Conservation (phyloP, 2,113 vertebrate species). For the Pithys albifrons region DNA sequence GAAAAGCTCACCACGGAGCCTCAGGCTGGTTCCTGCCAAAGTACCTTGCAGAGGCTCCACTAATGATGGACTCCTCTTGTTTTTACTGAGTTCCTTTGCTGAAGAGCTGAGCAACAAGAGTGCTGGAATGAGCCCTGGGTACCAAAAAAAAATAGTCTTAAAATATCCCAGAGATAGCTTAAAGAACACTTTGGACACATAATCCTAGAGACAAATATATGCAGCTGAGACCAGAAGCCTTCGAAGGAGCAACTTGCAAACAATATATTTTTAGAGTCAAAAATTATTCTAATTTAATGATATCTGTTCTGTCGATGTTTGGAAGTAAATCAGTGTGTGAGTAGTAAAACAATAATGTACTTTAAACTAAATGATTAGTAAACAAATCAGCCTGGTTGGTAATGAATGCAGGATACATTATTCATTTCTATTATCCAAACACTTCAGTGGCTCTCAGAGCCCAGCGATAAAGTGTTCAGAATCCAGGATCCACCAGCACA, state of each 20-base stretch:
- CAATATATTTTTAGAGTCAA: constrained; percentile 48
- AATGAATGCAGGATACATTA: constrained; percentile 58
- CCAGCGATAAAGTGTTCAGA: constrained; percentile 59
- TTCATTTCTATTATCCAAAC: constrained; percentile 66
- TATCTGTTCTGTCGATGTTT: constrained; percentile 43
- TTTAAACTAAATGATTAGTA: constrained; percentile 70
- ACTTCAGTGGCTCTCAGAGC: constrained; percentile 50
- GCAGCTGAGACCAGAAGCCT: not conserved
- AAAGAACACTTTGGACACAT: not conserved
- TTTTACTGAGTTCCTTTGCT: not conserved
- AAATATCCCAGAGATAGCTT: not conserved
- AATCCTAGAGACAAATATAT: not conserved
- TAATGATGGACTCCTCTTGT: not conserved
- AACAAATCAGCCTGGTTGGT: constrained; percentile 68
- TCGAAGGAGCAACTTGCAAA: constrained; percentile 26
- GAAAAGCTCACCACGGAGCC: not conserved
- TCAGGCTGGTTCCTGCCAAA: not conserved
- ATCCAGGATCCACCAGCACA: constrained; percentile 21
- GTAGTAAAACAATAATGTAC: constrained; percentile 67
- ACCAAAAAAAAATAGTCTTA: not conserved
- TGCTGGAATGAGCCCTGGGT: not conserved
- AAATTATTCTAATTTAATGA: constrained; percentile 56
- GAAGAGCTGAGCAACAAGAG: not conserved
- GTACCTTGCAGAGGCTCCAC: not conserved
- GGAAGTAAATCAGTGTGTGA: constrained; percentile 61